These are phyloP conservation scores for Drosophila kurseongensis DNA, from an alignment of 1,140 invertebrate species.

Conservation along the genomic window DNA sequence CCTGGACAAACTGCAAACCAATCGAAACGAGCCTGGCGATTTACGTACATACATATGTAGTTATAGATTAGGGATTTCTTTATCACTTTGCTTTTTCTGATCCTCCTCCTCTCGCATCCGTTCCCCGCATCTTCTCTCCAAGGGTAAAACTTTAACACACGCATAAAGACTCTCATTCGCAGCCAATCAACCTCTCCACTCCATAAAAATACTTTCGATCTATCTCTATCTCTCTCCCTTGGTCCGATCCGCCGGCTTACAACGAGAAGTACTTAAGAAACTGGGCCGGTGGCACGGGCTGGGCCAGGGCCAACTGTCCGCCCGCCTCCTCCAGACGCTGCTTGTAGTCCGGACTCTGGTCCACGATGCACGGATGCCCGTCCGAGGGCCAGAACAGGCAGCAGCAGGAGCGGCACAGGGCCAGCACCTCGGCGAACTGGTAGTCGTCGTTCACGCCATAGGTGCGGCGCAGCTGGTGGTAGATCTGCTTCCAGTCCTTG, in stretches of 20 bases:
- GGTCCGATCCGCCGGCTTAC: constrained; percentile 84
- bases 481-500: constrained; percentile 89
- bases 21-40: constrained; percentile 33
- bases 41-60: constrained; percentile 34
- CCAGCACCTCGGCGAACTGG: constrained; percentile 96
- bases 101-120: constrained; percentile 4
- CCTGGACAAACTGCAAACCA: constrained; percentile 34
- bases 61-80: constrained; percentile 48
- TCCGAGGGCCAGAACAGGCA: constrained; percentile 98
- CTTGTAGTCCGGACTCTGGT: constrained; percentile 92
- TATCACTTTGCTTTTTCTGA: constrained; percentile 75
- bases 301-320: constrained; percentile 91
- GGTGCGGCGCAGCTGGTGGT: constrained; percentile 91
- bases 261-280: constrained; percentile 97
- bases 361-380: constrained; percentile 95
- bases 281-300: constrained; percentile 93
- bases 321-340: constrained; percentile 91
- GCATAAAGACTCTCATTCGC: constrained; percentile 54
- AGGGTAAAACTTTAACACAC: constrained; percentile 68
- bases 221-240: constrained; percentile 61
- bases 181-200: constrained; percentile 30
- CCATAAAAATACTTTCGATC: constrained; percentile 57
- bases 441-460: constrained; percentile 95
- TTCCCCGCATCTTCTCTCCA: constrained; percentile 1
- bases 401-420: constrained; percentile 97